Percentiles rank a stretch among this genome's conserved stretches.
These are phyloP conservation scores for Seriola rivoliana DNA, from an alignment of 2,113 vertebrate genomes.

Conservation along the genomic window DNA sequence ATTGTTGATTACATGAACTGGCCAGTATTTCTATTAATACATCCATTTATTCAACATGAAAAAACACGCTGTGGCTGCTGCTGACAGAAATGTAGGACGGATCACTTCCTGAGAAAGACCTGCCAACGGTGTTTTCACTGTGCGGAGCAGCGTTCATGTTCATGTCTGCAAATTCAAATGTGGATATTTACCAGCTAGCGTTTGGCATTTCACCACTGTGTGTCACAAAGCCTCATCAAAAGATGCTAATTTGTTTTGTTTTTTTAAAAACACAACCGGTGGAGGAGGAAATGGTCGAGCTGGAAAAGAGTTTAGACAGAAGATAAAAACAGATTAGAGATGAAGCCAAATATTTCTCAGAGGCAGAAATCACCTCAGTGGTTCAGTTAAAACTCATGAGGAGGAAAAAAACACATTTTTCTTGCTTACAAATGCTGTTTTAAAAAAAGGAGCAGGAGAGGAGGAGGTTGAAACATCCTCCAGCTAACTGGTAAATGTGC, in stretches of 20 bases:
- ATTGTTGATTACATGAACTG: conserved; percentile 13
- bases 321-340: neutral
- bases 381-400: neutral
- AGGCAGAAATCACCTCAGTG: neutral
- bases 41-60: conserved; percentile 60
- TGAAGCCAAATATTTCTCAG: neutral
- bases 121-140: conserved; percentile 14
- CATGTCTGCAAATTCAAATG: neutral
- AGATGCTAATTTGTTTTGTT: conserved; percentile 8
- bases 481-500: neutral
- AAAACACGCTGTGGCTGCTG: neutral
- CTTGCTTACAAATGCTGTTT: neutral
- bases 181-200: neutral
- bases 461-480: neutral
- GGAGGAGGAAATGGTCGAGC: neutral
- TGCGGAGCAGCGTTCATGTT: neutral
- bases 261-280: neutral
- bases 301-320: neutral
- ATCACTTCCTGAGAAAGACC: conserved; percentile 49
- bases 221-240: neutral
- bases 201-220: neutral
- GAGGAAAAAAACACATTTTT: neutral
- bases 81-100: conserved; percentile 67
- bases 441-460: neutral
- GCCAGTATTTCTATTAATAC: conserved; percentile 62